Evolutionary conservation across 2,113 vertebrate species (phyloP).

Genomic region (Cyprinodon variegatus): DNA sequence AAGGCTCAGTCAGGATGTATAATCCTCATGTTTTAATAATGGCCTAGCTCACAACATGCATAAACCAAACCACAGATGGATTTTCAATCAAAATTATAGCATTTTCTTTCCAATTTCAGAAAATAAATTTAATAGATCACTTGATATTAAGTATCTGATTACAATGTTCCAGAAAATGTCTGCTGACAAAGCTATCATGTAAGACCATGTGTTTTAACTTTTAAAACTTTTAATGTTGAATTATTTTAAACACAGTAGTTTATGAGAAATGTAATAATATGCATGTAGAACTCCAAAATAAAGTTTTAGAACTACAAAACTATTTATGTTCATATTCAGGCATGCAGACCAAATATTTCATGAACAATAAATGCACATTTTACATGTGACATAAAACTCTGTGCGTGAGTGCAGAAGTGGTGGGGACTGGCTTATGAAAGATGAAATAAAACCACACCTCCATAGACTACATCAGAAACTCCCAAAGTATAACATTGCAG

Average conservation of each 20-base stretch:
- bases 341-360: neutral
- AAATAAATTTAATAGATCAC: neutral
- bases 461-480: too few relatives aligned
- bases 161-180: neutral
- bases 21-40: slow-evolving; percentile 66
- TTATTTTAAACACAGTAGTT: neutral
- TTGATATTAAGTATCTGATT: neutral
- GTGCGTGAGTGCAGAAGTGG: too few relatives aligned
- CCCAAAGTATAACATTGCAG: too few relatives aligned
- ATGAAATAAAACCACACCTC: too few relatives aligned
- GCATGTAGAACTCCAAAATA: neutral
- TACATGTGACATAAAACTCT: too few relatives aligned
- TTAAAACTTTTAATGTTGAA: neutral
- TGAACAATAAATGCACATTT: too few relatives aligned
- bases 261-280: neutral
- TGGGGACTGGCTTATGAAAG: too few relatives aligned
- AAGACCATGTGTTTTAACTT: neutral
- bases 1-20: slow-evolving; percentile 49
- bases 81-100: neutral
- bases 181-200: neutral
- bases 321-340: neutral
- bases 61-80: neutral
- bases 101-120: neutral
- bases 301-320: neutral
- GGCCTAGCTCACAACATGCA: slow-evolving; percentile 36